Conservation (phyloP, 2,113 vertebrate species). For the Gavia stellata region DNA sequence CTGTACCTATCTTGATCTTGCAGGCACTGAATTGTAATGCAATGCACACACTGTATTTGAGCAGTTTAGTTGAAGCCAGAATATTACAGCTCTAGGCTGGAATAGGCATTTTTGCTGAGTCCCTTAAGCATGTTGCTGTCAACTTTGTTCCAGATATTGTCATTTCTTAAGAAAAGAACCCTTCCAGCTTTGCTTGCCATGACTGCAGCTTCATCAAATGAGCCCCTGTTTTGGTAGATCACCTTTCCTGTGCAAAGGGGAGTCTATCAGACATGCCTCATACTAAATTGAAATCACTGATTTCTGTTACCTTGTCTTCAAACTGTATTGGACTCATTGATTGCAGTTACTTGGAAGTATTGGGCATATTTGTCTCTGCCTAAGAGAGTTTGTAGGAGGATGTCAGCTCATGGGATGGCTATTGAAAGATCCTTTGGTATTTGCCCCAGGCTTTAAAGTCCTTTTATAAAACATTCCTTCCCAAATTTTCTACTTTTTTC, state of each 20-base stretch:
- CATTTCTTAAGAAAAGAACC: background rate
- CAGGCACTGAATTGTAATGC: background rate
- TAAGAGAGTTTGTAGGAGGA: background rate
- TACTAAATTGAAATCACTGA: background rate
- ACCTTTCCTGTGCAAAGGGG: background rate
- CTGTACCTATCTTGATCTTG: background rate
- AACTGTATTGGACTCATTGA: background rate
- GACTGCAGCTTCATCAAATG: background rate
- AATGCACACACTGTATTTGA: background rate
- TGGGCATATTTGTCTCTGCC: background rate
- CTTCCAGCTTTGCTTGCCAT: background rate
- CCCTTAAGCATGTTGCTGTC: background rate
- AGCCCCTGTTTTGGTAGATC: background rate
- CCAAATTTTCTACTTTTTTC: background rate
- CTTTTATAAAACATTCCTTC: background rate
- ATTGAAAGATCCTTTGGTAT: background rate
- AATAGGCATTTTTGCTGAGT: background rate
- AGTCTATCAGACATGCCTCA: background rate
- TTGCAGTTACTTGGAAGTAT: background rate
- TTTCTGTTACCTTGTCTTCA: background rate
- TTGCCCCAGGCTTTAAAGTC: background rate
- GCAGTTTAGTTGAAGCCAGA: background rate
- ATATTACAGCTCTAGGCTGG: background rate
- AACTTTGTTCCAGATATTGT: background rate
- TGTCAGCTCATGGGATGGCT: background rate